These are phyloP conservation scores for Coleophora deauratella DNA, from an alignment of 2,888 invertebrate species.

Conservation along the genomic window DNA sequence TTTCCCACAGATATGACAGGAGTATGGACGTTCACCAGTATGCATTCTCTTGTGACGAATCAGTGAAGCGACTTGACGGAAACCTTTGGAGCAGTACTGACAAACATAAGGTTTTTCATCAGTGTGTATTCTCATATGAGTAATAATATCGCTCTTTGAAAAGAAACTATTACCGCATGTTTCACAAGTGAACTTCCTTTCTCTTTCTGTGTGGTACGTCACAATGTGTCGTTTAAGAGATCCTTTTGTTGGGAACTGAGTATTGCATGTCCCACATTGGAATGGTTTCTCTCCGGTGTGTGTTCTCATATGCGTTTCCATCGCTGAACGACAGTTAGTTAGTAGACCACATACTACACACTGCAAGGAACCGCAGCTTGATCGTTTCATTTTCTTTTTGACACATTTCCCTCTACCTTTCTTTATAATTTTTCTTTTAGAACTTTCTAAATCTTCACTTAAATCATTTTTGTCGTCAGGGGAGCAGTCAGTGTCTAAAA, in stretches of 20 bases:
- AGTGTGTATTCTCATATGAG: slow-evolving; percentile 56
- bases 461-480: neutral
- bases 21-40: slow-evolving; percentile 57
- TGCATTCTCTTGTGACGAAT: slow-evolving; percentile 57
- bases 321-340: slow-evolving; percentile 41
- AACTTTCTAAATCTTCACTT: slow-evolving; percentile 5
- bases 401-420: slow-evolving; percentile 17
- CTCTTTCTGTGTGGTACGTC: slow-evolving; percentile 40
- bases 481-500: too few species aligned
- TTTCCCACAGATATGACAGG: slow-evolving; percentile 50
- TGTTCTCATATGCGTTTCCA: slow-evolving; percentile 51
- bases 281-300: slow-evolving; percentile 63
- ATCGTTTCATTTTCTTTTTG: slow-evolving; percentile 23
- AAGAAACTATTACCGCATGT: slow-evolving; percentile 58
- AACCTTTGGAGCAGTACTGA: slow-evolving; percentile 42
- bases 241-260: slow-evolving; percentile 45
- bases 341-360: slow-evolving; percentile 50
- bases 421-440: slow-evolving; percentile 3
- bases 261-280: slow-evolving; percentile 37
- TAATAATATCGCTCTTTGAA: slow-evolving; percentile 50
- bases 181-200: slow-evolving; percentile 55
- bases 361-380: slow-evolving; percentile 36
- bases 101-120: slow-evolving; percentile 55
- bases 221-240: slow-evolving; percentile 46
- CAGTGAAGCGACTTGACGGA: slow-evolving; percentile 51